These are phyloP conservation scores for Ginglymostoma cirratum DNA, from an alignment of 2,113 vertebrate genomes.

Conservation along the genomic window DNA sequence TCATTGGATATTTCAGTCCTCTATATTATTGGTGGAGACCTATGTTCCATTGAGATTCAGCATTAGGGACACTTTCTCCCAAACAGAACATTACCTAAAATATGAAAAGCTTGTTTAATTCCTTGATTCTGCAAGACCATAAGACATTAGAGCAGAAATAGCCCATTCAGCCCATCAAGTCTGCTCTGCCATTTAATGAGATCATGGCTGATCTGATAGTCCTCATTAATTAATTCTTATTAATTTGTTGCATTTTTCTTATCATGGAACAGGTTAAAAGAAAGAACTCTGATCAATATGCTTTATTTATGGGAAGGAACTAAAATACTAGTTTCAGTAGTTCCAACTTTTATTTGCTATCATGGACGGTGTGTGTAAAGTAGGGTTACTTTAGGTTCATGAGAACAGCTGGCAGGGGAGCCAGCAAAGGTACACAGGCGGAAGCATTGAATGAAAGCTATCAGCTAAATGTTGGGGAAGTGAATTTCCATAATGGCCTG, in stretches of 20 bases:
- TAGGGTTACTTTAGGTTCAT: neutral
- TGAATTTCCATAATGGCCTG: neutral
- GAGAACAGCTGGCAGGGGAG: neutral
- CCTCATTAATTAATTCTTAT: neutral
- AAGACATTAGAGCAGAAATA: too few relatives aligned
- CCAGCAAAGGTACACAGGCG: neutral
- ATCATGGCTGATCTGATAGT: too few relatives aligned
- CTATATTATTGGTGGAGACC: neutral
- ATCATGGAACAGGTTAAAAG: neutral
- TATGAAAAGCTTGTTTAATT: neutral
- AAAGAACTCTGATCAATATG: neutral
- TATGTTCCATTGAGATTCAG: neutral
- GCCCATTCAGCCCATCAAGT: too few relatives aligned
- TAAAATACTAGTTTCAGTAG: neutral
- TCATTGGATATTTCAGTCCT: neutral
- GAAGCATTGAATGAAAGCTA: too few relatives aligned
- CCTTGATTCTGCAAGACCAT: neutral
- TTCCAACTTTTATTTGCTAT: neutral
- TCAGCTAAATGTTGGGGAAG: neutral
- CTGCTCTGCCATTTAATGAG: too few relatives aligned
- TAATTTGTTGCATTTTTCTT: neutral
- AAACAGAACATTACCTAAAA: neutral
- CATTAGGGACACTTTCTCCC: neutral
- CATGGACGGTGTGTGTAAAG: neutral
- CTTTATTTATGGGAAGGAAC: neutral